Base-by-base conservation (phyloP, 2,888 invertebrate genomes). In the Patella depressa region DNA sequence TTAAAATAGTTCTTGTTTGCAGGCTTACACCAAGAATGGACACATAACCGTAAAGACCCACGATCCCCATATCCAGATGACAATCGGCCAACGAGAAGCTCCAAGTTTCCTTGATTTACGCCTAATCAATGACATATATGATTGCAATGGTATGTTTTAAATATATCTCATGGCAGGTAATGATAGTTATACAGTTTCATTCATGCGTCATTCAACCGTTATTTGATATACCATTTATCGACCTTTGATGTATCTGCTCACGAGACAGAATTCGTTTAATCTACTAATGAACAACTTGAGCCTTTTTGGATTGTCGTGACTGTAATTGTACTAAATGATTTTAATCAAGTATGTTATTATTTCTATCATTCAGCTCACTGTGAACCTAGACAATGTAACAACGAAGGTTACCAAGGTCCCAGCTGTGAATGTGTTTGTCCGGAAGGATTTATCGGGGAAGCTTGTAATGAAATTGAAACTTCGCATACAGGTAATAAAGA, bases 51-150 rank as follows among this genome's bases (percentile, higher is more conserved):
- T 86, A 2, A 76, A 82, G 55, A 84, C 86, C 34, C 79, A 80
- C 65, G 86, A 86, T 72, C 82, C 83, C 2, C 79, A 83, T n/a
- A 83, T 85, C 81, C 75, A 78, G 72, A 78, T 81, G 55, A 84
- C 85, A 73, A 86, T 87, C 74, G 87, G 87, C 55, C 87, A 87
- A 77, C n/a, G 87, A 69, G 81, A 85, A 55, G 82, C 82, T 71
- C 82, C 85, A 7, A 86, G 85, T 53, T 87, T 86, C 77, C 80
- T 83, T 74, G 87, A 87, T 77, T 82, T 86, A 73, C 86, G 86
- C 72, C 80, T 87, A 29, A 85, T 84, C 53, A 86, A 86, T 77
- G 82, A 80, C 24, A 17, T 76, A 70, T 86, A 84, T 11, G 85
- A 85, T 75, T 87, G 87, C 77, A 76, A 81, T 71, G 83, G 87